Evolutionary conservation across 2,797 vertebrate species (phyloP).

Genomic region (Acipenser transmontanus): DNA sequence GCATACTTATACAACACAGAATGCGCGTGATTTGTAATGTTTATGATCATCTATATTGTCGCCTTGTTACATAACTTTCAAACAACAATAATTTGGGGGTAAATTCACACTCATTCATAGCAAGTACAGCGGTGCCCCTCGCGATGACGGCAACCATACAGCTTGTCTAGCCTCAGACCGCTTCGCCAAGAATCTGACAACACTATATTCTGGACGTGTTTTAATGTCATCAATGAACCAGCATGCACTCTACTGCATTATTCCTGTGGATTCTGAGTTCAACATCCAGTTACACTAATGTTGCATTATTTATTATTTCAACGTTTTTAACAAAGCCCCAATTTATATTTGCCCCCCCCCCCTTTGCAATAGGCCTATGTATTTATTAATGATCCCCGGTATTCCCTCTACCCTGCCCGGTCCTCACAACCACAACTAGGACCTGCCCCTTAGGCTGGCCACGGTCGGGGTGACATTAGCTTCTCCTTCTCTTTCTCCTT

Average conservation of each 20-base stretch:
- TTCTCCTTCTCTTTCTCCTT: conserved; percentile 27
- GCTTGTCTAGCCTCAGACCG: no score
- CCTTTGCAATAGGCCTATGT: conserved; percentile 13
- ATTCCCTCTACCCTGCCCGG: conserved; percentile 43
- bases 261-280: no score
- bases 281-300: no score
- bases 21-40: background rate
- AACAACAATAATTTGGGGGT: background rate
- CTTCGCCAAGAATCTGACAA: no score
- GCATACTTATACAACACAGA: no score
- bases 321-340: no score
- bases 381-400: conserved; percentile 34
- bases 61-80: conserved; percentile 2
- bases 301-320: no score
- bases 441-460: background rate
- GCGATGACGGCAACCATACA: background rate
- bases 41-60: background rate
- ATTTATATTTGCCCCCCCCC: no score
- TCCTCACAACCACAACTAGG: background rate
- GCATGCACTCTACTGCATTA: no score
- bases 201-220: no score
- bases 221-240: no score
- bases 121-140: background rate
- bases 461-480: conserved; percentile 22
- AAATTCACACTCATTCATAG: background rate